Base-by-base conservation (phyloP, 2,113 vertebrate species). In the Aphyosemion australe region DNA sequence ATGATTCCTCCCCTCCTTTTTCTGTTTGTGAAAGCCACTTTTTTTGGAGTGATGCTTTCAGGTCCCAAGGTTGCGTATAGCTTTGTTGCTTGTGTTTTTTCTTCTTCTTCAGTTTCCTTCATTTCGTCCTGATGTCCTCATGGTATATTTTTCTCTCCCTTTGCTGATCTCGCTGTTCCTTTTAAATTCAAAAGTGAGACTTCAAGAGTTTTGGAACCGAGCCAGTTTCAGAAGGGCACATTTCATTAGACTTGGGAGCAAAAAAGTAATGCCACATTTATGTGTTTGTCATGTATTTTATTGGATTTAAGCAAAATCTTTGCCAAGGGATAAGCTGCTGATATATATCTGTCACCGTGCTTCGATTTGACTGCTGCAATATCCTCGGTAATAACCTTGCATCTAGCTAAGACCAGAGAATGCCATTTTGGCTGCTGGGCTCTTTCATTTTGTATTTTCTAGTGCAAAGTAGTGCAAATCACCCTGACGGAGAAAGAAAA, bases 361-460 rank as follows among this genome's bases (percentile, higher is more conserved):
- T 61, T 48, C 56, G 54, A 56, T 76, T 68, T 72, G 76, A 84
- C 76, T 72, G 64, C 67, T 61, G 64, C 82, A 82, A 84, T 83
- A 84, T 87, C 80, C 84, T 78, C 75, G 61, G 67, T 84, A 85
- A 88, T 87, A 88, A 84, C 66, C 67, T 53, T 71, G 58, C 76
- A 47, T 75, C 71, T 71, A 8, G 75, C 82, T 75, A 84, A 73
- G 77, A 85, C 72, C 80, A 85, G 78, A 86, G 82, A 86, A 84
- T 72, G 69, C 47, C 74, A 76, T 84, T 78, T 83, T 83, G 49
- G 83, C 78, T 84, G 56, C 72, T 79, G 69, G 74, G 74, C 51
- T 88, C 70, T 81, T 83, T 76, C 34, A 72, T 84, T 80, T 87
- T 78, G 78, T 74, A 64, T 88, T 82, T 84, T 81, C 74, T 78